phyloP scores from a whole-genome alignment of 2,113 vertebrate genomes.

The Leptodactylus fuscus region DNA sequence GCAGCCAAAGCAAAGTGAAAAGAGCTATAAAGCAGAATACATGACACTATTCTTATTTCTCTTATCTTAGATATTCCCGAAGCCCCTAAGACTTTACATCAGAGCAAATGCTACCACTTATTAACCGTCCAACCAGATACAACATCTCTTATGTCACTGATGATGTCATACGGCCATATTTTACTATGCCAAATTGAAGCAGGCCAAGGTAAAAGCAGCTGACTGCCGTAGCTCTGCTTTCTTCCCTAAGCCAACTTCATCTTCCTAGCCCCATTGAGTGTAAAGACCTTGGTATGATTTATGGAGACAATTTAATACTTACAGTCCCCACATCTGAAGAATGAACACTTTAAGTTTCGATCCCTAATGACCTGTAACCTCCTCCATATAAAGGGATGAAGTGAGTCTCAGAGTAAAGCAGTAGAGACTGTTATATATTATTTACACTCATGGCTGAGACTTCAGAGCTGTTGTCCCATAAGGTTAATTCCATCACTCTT shows the following conservation, averaged over 20 bases:
- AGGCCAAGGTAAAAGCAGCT: not conserved
- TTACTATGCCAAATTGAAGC: not conserved
- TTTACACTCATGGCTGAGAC: constrained; percentile 24
- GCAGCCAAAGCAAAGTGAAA: not conserved
- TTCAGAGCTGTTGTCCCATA: constrained; percentile 25
- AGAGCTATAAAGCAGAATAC: no score
- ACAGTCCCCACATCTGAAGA: constrained; percentile 18
- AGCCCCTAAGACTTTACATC: not conserved
- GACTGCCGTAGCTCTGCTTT: not conserved
- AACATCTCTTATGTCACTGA: not conserved
- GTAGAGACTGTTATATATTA: constrained; percentile 34
- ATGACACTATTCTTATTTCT: not conserved
- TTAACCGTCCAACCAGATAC: not conserved
- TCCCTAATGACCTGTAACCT: constrained; percentile 50
- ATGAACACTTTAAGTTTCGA: constrained; percentile 8
- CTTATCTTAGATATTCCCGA: not conserved
- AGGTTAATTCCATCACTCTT: constrained; percentile 20
- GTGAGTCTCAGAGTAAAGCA: not conserved
- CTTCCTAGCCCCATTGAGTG: constrained; percentile 5
- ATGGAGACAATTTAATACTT: constrained; percentile 48
- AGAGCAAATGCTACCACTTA: not conserved
- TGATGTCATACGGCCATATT: not conserved
- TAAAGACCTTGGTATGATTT: constrained; percentile 46
- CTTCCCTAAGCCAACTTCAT: constrained; percentile 1
- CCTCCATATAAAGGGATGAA: constrained; percentile 31